A percentile compares a stretch with the other conserved stretches of the same genome.
Evolutionary conservation across 2,888 invertebrate species (phyloP).

Genomic region (Mythimna vitellina): DNA sequence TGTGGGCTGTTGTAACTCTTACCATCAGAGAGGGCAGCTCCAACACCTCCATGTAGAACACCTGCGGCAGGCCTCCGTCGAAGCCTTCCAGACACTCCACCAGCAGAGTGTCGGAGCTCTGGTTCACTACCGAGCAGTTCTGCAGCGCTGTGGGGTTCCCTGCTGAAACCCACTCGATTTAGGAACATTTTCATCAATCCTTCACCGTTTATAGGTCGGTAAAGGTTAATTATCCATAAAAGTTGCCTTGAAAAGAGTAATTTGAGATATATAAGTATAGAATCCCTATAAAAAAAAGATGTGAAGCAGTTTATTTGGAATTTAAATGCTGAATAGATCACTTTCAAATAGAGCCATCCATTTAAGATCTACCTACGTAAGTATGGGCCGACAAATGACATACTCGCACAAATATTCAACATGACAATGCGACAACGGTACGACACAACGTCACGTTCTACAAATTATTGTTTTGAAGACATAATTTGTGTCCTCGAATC

Average conservation of each 20-base stretch:
- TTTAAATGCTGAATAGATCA: neutral
- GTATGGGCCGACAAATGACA: neutral
- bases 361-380: neutral
- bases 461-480: neutral
- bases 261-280: no score
- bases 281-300: neutral
- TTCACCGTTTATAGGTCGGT: neutral
- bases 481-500: no score
- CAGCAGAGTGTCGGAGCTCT: neutral
- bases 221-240: no score
- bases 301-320: neutral
- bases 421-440: neutral
- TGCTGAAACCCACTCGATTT: constrained; percentile 74
- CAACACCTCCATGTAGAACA: neutral
- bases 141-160: constrained; percentile 96
- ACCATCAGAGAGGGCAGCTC: neutral
- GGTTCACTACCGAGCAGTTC: constrained; percentile 88
- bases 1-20: neutral
- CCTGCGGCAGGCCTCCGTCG: neutral
- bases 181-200: constrained; percentile 10
- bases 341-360: neutral
- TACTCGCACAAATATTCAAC: neutral
- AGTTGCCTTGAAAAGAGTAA: neutral
- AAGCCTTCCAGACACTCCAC: neutral
- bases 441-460: neutral